Evolutionary conservation across 2,797 vertebrate genomes (phyloP), one percentile per base, ranked within the genome.

Genomic region (Xenopus petersii): DNA sequence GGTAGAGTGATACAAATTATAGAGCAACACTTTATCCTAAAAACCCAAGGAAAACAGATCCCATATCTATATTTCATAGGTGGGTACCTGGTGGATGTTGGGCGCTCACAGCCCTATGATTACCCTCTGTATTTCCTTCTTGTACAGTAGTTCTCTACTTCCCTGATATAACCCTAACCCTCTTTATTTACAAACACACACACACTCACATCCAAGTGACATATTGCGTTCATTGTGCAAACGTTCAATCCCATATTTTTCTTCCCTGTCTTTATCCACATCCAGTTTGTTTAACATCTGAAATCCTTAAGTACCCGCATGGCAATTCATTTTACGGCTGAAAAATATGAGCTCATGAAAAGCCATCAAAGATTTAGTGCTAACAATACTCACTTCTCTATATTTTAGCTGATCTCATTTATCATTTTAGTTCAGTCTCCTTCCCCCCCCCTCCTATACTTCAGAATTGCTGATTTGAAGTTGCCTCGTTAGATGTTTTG

Each of bases 281-380:
- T 65, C 66, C 66, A 78, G 68, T 78, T 78, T 69, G 36, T 42
- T 42, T 42, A 42, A 42, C 36, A 42, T 42, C 36, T 59, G 61
- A 74, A 70, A 78, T 73, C 60, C 61, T 73, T 78, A 78, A 78
- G 60, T 78, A 62, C 71, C 76, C 71, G 64, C 71, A 70, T 36
- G 59, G 65, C 71, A 70, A 78, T 78, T 70, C 66, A 74, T 73
- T 73, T 42, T 42, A 42, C 36, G 70, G 73, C 66, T 70, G 68
- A 69, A 78, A 73, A 73, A 42, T 73, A 70, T 78, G 66, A 68
- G 71, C 55, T 78, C 61, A 69, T 70, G 66, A 78, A 74, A 74
- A 69, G 76, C 71, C 66, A 73, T 78, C 71, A 78, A 78, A 73
- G 76, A 78, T 74, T 64, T 59, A 78, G 65, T 65, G 71, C 66